Evolutionary conservation across 2,888 invertebrate genomes (phyloP).

Genomic region (Carcina quercana): DNA sequence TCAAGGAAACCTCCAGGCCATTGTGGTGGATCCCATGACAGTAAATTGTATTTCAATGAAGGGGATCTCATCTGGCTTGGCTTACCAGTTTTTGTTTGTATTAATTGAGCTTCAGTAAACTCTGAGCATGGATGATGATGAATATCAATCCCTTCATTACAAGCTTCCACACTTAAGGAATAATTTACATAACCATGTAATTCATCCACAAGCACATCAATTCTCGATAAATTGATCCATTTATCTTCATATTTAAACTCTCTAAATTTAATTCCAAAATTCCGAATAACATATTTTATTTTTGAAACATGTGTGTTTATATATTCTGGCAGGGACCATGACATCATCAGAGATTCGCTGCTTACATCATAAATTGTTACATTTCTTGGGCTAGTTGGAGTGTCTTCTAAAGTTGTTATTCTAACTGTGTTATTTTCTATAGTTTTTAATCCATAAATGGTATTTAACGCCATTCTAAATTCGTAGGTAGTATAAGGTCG

Average conservation of each 20-base stretch:
- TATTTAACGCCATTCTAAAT: slow-evolving; percentile 78
- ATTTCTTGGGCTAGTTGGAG: slow-evolving; percentile 74
- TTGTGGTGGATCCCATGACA: slow-evolving; percentile 69
- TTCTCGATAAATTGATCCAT: slow-evolving; percentile 35
- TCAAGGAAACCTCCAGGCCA: slow-evolving; percentile 71
- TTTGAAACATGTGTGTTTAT: slow-evolving; percentile 77
- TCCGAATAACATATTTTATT: slow-evolving; percentile 78
- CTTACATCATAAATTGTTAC: slow-evolving; percentile 74
- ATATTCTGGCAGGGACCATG: slow-evolving; percentile 80
- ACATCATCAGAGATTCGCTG: slow-evolving; percentile 76
- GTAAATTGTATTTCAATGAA: slow-evolving; percentile 32
- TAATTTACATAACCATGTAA: slow-evolving; percentile 80
- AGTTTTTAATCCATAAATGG: slow-evolving; percentile 49
- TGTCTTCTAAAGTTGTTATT: slow-evolving; percentile 82
- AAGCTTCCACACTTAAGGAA: slow-evolving; percentile 80
- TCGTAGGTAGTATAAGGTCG: slow-evolving; percentile 85
- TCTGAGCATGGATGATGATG: slow-evolving; percentile 80
- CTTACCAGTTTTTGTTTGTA: slow-evolving; percentile 77
- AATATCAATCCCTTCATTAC: slow-evolving; percentile 73
- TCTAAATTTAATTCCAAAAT: slow-evolving; percentile 46
- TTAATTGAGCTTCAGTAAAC: slow-evolving; percentile 59
- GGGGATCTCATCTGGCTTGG: slow-evolving; percentile 59
- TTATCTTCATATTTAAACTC: slow-evolving; percentile 19
- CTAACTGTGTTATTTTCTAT: slow-evolving; percentile 71
- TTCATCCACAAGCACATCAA: slow-evolving; percentile 34